Percentiles rank a stretch among this genome's conserved stretches.
Conservation (phyloP, 2,888 invertebrate species). For the Cantharis rustica region DNA sequence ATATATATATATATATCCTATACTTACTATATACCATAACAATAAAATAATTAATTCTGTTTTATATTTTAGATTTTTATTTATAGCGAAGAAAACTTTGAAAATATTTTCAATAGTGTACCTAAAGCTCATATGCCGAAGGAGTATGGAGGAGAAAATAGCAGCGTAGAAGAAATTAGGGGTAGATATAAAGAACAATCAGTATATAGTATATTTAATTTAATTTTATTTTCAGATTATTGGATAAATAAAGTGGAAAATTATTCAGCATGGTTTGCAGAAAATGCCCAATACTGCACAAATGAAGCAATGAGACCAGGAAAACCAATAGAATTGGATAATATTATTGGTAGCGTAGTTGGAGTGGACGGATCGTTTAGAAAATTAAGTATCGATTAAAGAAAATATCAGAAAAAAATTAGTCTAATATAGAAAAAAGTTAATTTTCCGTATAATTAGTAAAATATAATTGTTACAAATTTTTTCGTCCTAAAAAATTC, state of each 20-base stretch:
- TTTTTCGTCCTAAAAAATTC: too few relatives aligned
- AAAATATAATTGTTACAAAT: too few relatives aligned
- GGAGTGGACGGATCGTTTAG: too few relatives aligned
- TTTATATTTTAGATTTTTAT: neutral
- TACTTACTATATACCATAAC: too few relatives aligned
- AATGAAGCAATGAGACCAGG: conserved; percentile 51
- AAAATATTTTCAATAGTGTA: neutral
- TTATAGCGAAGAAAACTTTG: neutral
- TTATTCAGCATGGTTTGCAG: neutral
- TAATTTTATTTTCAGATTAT: neutral
- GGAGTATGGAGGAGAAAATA: neutral
- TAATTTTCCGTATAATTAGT: too few relatives aligned
- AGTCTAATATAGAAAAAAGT: too few relatives aligned
- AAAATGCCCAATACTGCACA: neutral
- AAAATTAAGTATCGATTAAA: too few relatives aligned
- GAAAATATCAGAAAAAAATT: too few relatives aligned
- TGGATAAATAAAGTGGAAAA: neutral
- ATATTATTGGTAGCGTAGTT: too few relatives aligned
- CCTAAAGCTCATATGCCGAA: neutral
- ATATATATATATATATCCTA: too few relatives aligned
- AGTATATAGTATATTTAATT: too few relatives aligned
- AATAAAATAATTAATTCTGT: too few relatives aligned
- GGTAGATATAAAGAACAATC: neutral
- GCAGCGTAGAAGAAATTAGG: neutral
- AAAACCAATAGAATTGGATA: conserved; percentile 44